phyloP scores from a whole-genome alignment of 2,797 vertebrate species.

The Triplophysa yarkandensis region DNA sequence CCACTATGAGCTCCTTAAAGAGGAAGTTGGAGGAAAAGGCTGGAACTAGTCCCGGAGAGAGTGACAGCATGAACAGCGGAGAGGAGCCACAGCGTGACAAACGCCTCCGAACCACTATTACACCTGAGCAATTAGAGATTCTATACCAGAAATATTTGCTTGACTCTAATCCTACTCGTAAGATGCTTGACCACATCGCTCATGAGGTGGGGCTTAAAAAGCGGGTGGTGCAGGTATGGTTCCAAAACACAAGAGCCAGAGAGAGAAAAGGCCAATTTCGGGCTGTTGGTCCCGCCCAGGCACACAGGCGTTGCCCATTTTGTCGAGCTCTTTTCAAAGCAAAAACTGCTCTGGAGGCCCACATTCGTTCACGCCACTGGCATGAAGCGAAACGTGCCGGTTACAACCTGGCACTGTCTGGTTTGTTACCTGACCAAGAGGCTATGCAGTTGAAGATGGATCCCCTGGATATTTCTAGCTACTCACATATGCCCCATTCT shows the following conservation, averaged over 20 bases:
- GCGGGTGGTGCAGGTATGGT: slow-evolving; percentile 98
- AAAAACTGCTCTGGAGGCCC: slow-evolving; percentile 97
- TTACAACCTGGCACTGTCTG: slow-evolving; percentile 90
- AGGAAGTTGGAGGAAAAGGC: slow-evolving; percentile 98
- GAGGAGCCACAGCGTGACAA: slow-evolving; percentile 98
- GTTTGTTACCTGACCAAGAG: slow-evolving; percentile 91
- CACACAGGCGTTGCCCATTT: slow-evolving; percentile 95
- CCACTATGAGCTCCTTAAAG: slow-evolving; percentile 96
- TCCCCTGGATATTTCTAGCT: slow-evolving; percentile 84
- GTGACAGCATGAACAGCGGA: slow-evolving; percentile 94
- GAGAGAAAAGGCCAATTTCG: slow-evolving; percentile 98
- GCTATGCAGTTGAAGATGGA: slow-evolving; percentile 93
- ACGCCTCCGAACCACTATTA: slow-evolving; percentile 95
- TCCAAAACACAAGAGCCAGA: slow-evolving; percentile 97
- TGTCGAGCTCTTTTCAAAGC: slow-evolving; percentile 98
- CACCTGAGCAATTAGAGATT: slow-evolving; percentile 96
- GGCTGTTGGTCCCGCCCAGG: slow-evolving; percentile 95
- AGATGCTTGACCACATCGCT: slow-evolving; percentile 99
- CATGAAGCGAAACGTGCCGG: slow-evolving; percentile 98
- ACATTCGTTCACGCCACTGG: slow-evolving; percentile 98
- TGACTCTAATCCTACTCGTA: slow-evolving; percentile 97
- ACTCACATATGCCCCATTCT: slow-evolving; percentile 83
- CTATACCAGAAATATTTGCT: slow-evolving; percentile 98
- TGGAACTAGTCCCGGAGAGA: slow-evolving; percentile 95
- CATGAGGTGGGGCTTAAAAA: slow-evolving; percentile 99